Base-by-base conservation (phyloP, 2,888 invertebrate genomes). In the Aphodius granarius region DNA sequence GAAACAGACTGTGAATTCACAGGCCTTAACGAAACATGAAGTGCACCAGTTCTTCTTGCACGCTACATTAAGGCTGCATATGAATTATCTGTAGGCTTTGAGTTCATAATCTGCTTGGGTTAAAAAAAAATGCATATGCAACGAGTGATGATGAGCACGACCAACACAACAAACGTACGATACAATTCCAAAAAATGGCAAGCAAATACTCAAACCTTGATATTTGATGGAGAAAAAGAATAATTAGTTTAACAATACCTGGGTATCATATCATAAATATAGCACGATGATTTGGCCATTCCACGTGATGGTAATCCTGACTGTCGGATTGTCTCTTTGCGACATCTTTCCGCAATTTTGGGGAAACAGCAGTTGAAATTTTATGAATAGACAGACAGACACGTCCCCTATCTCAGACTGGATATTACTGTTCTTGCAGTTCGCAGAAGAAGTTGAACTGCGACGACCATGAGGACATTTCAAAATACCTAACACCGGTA, bases 221-320 rank as follows among this genome's bases (percentile, higher is more conserved):
- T 2, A 43, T 43, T 43, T 43, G 13, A 43, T 43, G 43, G 1
- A 43, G 1, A 43, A 43, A 3, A 2, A 43, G 1, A 43, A 43
- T 9, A 43, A 43, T 23, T 68, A 9, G 17, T 65, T 65, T 9
- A 16, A 65, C 21, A 20, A 66, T 20, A 21, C 22, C 22, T 68
- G 22, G 19, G 22, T 20, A n/a, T 13, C n/a, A 20, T 19, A 20
- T 68, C 22, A 68, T 82, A 93, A 90, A 88, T 92, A 91, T 85
- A 93, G 89, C 73, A 92, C 90, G 80, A 92, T 89, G 75, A 91
- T 89, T 83, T 90, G 90, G 83, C 92, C 89, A 82, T 91, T 91
- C 86, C 92, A 91, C 86, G 90, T 92, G 81, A 93, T 91, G 15
- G 92, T 93, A 81, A 93, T 91, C 81, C 93, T 89, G 85, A 93